A percentile compares a stretch with the other conserved stretches of the same genome.
Conservation (phyloP, 2,113 vertebrate genomes). For the Climacteris rufus region DNA sequence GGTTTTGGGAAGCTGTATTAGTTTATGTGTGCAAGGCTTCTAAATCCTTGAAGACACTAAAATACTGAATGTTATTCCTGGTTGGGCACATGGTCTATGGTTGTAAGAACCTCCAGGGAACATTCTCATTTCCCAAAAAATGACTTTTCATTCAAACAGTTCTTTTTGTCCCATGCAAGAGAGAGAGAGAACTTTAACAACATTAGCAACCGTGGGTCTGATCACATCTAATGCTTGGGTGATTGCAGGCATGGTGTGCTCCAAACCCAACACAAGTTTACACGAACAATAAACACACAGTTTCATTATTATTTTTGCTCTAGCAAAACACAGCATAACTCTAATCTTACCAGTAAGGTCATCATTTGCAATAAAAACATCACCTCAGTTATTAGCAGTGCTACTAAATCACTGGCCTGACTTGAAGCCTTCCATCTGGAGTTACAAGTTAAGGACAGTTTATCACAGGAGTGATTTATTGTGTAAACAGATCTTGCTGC, state of each 20-base stretch:
- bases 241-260: neutral
- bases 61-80: neutral
- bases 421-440: slow-evolving; percentile 16
- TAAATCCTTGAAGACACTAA: neutral
- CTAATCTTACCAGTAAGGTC: neutral
- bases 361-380: neutral
- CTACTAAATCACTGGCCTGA: neutral
- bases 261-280: neutral
- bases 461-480: slow-evolving; percentile 5
- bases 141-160: neutral
- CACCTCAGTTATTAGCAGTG: neutral
- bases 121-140: neutral
- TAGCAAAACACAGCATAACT: neutral
- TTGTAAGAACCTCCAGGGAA: neutral
- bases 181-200: neutral
- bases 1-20: neutral
- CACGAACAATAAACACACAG: neutral
- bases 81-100: no score
- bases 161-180: neutral
- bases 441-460: neutral
- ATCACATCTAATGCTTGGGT: neutral
- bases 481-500: neutral
- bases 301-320: neutral
- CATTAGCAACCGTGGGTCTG: neutral
- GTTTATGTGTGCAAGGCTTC: neutral